Evolutionary conservation across 1,140 invertebrate species (phyloP).

Genomic region (Charaxes varanes): DNA sequence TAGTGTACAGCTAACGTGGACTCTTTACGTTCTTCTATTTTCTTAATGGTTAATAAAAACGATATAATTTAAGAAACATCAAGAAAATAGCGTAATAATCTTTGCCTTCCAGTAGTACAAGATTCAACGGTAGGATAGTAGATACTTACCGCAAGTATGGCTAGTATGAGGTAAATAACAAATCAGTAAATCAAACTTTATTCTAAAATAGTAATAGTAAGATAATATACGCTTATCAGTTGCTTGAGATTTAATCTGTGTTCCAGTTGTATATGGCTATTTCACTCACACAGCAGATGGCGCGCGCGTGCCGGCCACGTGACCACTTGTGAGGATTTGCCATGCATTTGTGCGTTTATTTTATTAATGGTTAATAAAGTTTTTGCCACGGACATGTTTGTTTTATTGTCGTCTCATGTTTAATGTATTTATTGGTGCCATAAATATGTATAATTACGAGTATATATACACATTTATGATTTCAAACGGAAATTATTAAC

Average conservation of each 20-base stretch:
- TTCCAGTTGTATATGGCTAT: neutral
- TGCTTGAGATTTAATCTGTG: neutral
- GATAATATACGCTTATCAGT: neutral
- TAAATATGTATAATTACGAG: neutral
- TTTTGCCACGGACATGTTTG: conserved; percentile 3
- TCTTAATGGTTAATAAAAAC: too few relatives aligned
- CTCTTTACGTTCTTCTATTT: too few relatives aligned
- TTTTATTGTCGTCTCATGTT: conserved; percentile 12
- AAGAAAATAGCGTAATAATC: too few relatives aligned
- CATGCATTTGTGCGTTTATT: conserved; percentile 32
- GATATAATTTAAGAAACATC: too few relatives aligned
- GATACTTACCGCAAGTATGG: too few relatives aligned
- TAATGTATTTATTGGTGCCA: neutral
- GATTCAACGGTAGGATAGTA: too few relatives aligned
- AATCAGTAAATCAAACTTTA: too few relatives aligned
- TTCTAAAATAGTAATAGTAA: neutral
- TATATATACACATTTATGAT: neutral
- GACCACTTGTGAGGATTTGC: conserved; percentile 31
- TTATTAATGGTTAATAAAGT: conserved; percentile 12
- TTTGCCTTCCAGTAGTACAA: too few relatives aligned
- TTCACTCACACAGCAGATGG: conserved; percentile 34
- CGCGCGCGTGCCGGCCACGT: conserved; percentile 30
- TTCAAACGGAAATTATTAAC: too few relatives aligned
- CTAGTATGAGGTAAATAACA: too few relatives aligned
- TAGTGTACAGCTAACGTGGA: too few relatives aligned